phyloP scores from a whole-genome alignment of 2,888 invertebrate species.

The Julus scandinavius region DNA sequence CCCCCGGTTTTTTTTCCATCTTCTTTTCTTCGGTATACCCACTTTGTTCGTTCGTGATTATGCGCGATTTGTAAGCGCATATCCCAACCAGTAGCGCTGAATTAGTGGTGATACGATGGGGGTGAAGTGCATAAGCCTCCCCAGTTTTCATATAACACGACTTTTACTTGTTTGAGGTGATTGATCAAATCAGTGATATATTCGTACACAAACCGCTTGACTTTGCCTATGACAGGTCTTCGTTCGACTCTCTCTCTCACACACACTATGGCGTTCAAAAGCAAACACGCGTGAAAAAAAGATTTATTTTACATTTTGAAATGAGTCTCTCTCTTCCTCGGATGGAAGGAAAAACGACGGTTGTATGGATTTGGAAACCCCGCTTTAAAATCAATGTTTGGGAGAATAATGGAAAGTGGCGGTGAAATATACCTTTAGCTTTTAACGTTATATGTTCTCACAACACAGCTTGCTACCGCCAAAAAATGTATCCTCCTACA shows the following conservation, averaged over 20 bases:
- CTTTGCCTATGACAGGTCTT: constrained; percentile 31
- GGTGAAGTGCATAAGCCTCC: constrained; percentile 34
- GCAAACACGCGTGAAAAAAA: constrained; percentile 42
- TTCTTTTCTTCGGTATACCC: not conserved
- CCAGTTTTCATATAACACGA: constrained; percentile 39
- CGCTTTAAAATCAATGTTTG: not conserved
- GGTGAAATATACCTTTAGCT: not conserved
- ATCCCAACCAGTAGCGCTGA: not conserved
- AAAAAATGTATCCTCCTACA: not conserved
- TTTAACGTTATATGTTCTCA: not conserved
- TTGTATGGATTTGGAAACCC: not conserved
- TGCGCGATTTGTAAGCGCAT: not conserved
- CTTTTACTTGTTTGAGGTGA: constrained; percentile 39
- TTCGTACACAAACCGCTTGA: constrained; percentile 42
- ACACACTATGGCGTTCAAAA: not conserved
- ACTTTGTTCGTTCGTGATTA: not conserved
- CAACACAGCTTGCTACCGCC: not conserved
- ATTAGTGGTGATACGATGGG: not conserved
- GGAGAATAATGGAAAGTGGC: not conserved
- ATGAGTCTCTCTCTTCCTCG: not conserved
- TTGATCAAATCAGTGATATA: constrained; percentile 42
- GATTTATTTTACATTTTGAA: constrained; percentile 52
- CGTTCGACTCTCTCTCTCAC: constrained; percentile 31
- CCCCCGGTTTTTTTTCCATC: not conserved
- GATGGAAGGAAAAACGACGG: constrained; percentile 14